These are phyloP conservation scores for Falco punctatus DNA, from an alignment of 2,113 vertebrate species.

Conservation along the genomic window DNA sequence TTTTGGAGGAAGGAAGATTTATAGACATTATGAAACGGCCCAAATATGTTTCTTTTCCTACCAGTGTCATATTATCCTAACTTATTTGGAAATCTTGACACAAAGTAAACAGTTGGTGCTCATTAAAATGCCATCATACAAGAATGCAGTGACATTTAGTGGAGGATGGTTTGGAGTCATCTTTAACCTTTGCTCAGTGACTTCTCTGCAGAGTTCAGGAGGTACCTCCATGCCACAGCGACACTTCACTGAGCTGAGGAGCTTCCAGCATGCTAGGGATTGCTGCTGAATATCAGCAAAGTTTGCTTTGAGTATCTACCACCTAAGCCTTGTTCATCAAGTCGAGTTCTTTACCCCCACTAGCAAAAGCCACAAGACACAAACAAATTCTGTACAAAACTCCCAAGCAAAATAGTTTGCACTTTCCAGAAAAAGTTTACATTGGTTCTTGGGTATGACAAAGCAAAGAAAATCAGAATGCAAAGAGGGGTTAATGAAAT, in stretches of 20 bases:
- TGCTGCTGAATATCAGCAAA: not conserved
- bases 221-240: not conserved
- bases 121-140: conserved; percentile 41
- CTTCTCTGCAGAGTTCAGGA: not conserved
- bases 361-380: too few relatives aligned
- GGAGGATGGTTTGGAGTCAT: not conserved
- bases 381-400: not conserved
- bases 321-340: not conserved
- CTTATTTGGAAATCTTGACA: conserved; percentile 1
- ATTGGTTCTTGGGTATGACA: not conserved
- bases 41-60: not conserved
- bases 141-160: not conserved
- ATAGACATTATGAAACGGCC: not conserved
- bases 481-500: not conserved
- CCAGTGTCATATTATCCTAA: not conserved
- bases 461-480: not conserved
- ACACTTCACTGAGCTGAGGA: not conserved
- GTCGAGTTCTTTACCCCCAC: not conserved
- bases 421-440: not conserved
- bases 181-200: not conserved
- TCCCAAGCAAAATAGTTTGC: not conserved
- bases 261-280: not conserved
- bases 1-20: not conserved
- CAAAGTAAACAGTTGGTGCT: conserved; percentile 10
- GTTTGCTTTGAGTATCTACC: not conserved